Percentiles rank a stretch among this genome's conserved stretches.
Evolutionary conservation across 2,113 vertebrate species (phyloP).

Genomic region (Zosterops lateralis): DNA sequence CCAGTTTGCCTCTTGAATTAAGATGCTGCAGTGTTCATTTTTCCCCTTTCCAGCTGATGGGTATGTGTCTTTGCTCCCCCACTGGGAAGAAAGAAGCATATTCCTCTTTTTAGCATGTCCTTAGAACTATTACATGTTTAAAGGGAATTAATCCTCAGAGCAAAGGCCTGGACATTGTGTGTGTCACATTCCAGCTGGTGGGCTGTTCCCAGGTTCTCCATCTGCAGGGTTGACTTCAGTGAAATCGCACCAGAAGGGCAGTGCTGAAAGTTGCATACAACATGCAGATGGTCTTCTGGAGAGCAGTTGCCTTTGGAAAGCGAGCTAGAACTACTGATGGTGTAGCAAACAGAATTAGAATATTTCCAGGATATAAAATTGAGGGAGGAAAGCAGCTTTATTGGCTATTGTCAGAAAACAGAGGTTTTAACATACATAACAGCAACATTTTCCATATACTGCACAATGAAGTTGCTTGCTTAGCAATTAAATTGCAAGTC

Average conservation of each 20-base stretch:
- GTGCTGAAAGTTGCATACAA: neutral
- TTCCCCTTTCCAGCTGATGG: neutral
- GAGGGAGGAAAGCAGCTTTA: neutral
- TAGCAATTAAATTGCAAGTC: constrained; percentile 15
- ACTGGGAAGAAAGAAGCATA: neutral
- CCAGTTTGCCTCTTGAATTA: neutral
- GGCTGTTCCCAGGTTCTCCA: neutral
- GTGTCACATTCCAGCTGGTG: neutral
- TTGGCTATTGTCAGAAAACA: constrained; percentile 16
- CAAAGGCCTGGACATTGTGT: rapidly evolving
- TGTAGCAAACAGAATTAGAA: neutral
- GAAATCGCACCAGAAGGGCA: neutral
- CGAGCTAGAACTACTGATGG: neutral
- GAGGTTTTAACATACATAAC: neutral
- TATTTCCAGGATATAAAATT: constrained; percentile 12
- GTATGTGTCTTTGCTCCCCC: neutral
- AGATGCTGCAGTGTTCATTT: neutral
- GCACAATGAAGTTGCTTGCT: neutral
- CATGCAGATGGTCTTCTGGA: neutral
- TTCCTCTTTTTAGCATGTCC: neutral
- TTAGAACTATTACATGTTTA: neutral
- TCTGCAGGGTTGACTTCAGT: neutral
- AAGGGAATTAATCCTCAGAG: neutral
- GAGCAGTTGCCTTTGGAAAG: neutral
- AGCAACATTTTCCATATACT: constrained; percentile 17